A percentile compares a stretch with the other conserved stretches of the same genome.
Conservation (phyloP, 2,797 vertebrate species). For the Picus viridis region DNA sequence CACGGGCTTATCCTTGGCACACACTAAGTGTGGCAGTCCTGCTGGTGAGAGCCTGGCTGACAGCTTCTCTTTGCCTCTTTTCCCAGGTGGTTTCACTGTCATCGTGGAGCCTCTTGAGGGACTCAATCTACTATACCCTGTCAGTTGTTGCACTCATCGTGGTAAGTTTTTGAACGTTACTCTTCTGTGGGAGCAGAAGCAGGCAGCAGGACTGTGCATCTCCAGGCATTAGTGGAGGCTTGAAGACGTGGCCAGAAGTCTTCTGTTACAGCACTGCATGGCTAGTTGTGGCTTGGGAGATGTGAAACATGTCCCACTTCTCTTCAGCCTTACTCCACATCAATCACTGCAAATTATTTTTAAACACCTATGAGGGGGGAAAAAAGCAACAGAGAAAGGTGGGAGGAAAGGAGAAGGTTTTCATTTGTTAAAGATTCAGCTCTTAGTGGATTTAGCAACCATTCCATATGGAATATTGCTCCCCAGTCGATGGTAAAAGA, state of each 20-base stretch:
- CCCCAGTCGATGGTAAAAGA: neutral
- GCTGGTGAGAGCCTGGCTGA: neutral
- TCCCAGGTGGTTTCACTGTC: slow-evolving; percentile 88
- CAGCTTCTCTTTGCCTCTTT: neutral
- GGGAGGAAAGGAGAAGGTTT: neutral
- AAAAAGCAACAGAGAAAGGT: neutral
- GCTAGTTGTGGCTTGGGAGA: neutral
- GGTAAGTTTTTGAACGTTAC: slow-evolving; percentile 79
- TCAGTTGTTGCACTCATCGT: slow-evolving; percentile 92
- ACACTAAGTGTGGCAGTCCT: rapidly evolving
- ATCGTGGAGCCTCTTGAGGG: slow-evolving; percentile 91
- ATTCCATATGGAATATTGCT: neutral
- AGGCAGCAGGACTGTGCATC: neutral
- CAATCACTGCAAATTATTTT: neutral
- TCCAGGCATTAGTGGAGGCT: neutral
- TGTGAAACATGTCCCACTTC: rapidly evolving
- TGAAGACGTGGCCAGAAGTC: neutral
- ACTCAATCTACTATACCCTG: slow-evolving; percentile 92
- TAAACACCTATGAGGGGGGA: neutral
- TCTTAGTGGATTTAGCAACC: neutral
- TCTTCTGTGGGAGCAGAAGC: neutral
- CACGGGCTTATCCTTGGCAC: neutral
- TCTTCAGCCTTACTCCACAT: neutral
- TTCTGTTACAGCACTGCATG: neutral
- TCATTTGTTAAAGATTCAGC: neutral